Evolutionary conservation across 2,797 vertebrate species (phyloP).

Genomic region (Thalassophryne amazonica): DNA sequence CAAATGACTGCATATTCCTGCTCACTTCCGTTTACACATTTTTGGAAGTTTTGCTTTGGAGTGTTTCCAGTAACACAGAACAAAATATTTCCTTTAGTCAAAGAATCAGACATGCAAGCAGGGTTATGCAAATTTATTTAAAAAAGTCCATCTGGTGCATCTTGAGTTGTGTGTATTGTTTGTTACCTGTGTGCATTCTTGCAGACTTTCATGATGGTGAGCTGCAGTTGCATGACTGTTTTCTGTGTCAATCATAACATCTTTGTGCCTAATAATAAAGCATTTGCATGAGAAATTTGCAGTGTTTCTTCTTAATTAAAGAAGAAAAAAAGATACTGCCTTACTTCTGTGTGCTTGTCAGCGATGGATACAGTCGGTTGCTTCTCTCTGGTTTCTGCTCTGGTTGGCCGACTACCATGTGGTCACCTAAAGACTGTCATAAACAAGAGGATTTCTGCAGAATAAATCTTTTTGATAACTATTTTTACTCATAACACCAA

Average conservation of each 20-base stretch:
- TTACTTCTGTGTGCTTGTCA: constrained; percentile 32
- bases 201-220: background rate
- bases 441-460: constrained; percentile 10
- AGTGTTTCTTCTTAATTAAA: too few species aligned
- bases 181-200: constrained; percentile 36
- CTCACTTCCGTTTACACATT: constrained; percentile 58
- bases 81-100: background rate
- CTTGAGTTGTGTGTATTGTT: background rate
- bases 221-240: background rate
- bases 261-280: constrained; percentile 26
- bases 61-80: constrained; percentile 49
- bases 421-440: constrained; percentile 18
- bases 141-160: background rate
- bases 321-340: background rate
- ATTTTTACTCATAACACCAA: too few species aligned
- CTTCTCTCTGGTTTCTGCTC: background rate
- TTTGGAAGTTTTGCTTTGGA: constrained; percentile 49
- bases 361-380: constrained; percentile 46
- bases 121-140: background rate
- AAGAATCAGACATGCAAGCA: background rate
- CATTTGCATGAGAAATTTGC: background rate
- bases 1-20: background rate
- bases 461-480: too few species aligned
- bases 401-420: background rate
- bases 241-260: background rate